A percentile compares a stretch with the other conserved stretches of the same genome.
Conservation (phyloP, 2,888 invertebrate genomes). For the Agrotis ipsilon region DNA sequence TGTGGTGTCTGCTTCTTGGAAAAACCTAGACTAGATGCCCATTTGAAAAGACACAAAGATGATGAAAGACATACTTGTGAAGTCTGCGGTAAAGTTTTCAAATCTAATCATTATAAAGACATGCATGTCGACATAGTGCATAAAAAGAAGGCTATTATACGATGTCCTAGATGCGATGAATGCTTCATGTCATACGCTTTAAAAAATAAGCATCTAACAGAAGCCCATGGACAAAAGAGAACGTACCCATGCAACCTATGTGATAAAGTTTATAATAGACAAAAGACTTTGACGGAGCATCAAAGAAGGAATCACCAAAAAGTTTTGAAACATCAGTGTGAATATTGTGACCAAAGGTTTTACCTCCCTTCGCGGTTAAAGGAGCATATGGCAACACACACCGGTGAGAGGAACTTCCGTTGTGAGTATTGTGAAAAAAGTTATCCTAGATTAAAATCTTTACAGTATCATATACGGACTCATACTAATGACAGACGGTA, state of each 20-base stretch:
- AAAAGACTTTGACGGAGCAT: conserved; percentile 86
- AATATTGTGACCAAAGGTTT: conserved; percentile 90
- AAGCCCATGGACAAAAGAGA: conserved; percentile 85
- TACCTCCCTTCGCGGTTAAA: conserved; percentile 85
- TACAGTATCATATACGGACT: conserved; percentile 91
- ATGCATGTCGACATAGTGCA: conserved; percentile 88
- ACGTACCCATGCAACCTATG: conserved; percentile 87
- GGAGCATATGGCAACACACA: conserved; percentile 90
- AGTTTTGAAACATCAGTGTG: conserved; percentile 89
- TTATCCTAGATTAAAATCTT: conserved; percentile 91
- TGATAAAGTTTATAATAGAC: conserved; percentile 86
- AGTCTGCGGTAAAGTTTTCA: conserved; percentile 87
- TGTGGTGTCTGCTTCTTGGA: conserved; percentile 88
- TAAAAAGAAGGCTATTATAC: conserved; percentile 85
- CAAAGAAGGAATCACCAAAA: conserved; percentile 86
- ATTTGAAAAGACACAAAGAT: conserved; percentile 86
- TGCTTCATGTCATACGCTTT: conserved; percentile 87
- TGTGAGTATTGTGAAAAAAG: conserved; percentile 92
- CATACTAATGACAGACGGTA: conserved; percentile 91
- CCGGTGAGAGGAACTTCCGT: conserved; percentile 89
- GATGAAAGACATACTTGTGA: conserved; percentile 90
- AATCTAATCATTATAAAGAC: conserved; percentile 86
- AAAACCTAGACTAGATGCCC: conserved; percentile 86
- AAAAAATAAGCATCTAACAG: conserved; percentile 85
- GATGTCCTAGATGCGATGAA: conserved; percentile 86